Evolutionary conservation across 2,797 vertebrate species (phyloP), one percentile per base, ranked within the genome.

Genomic region (Scolopax bukidnonensis): DNA sequence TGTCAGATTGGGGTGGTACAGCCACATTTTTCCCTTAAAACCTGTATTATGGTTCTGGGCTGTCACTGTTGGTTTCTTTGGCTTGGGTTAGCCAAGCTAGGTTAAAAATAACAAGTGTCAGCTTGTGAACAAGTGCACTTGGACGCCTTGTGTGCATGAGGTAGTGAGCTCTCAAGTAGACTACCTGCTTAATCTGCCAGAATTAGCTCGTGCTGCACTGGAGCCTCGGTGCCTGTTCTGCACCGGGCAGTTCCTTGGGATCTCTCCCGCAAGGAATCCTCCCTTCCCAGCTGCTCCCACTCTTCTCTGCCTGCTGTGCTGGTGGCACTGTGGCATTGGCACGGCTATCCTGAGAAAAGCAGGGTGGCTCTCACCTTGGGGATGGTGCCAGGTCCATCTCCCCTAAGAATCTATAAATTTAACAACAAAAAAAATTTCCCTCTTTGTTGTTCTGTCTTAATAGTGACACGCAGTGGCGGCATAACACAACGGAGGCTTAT

Each of bases 401-500:
- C 32, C 78, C 40, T 13, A 33, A 27, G 53, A 60, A 10, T 81
- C 47, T n/a, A 11, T 40, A 71, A 84, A 65, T 19, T 14, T 75
- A 30, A 30, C 12, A 48, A 48, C 23, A 21, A 2, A 40, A 74
- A 80, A 41, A 5, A 36, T 3, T 36, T 36, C 30, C 65, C 19
- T 36, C 43, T 91, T 87, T 89, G 16, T 75, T 93, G 28, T 56
- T 91, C 68, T 89, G 75, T 91, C 93, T 87, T 91, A 91, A 93
- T 47, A 95, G 91, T 95, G 95, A 95, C 89, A 92, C 47, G 9
- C 87, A 95, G 93, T 95, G 91, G 84, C 0, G 0, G 45, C 82
- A 15, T 56, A 56, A 74, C 79, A 80, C 89, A 85, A 11, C 5
- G 2, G 79, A 77, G 75, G n/a, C 40, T 83, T 88, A 3, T 4